Evolutionary conservation across 2,113 vertebrate species (phyloP), one percentile per base, ranked within the genome.

Genomic region (Cyanoramphus novaezelandiae): DNA sequence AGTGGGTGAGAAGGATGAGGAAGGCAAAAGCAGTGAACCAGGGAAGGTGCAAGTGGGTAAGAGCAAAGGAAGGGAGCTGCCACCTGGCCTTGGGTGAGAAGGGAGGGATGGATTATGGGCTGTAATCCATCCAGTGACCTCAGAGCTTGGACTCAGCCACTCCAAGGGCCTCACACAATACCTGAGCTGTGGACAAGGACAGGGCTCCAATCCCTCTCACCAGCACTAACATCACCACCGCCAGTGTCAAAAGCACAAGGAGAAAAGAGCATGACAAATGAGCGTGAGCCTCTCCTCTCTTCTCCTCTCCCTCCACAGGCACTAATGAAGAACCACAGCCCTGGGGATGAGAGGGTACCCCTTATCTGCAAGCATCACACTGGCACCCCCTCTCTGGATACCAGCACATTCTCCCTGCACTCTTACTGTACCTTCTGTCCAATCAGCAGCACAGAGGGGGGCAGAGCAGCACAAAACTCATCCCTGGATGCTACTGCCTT

Each of bases 231-330:
- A 20, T 86, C 87, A 93, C 76, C 6, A 16, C 46, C 1, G 2
- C 63, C 87, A 65, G 72, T 71, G 88, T 86, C 93, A 97, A 68
- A 94, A 92, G 88, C 86, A 94, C 87, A 91, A 86, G 96, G 93
- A 97, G 79, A 95, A 78, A 97, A 91, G 82, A 95, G 87, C 2
- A 1, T 88, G 90, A 90, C 92, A 84, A 80, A 83, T 3, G 17
- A 74, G 43, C 9, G 2, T 7, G 13, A 92, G 65, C 49, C 44
- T 31, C 29, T 81, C 33, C 43, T 93, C 62, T 75, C 62, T 39
- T 37, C 82, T 79, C 43, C 33, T 41, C 19, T 75, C 37, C 68
- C 39, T 91, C 35, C 49, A 41, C 2, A 2, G 64, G 63, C 37
- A 60, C 50, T 2, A 13, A 1, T 0, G 4, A 29, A 55, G 28